Evolutionary conservation across 2,888 invertebrate species (phyloP).

Genomic region (Heliconius aoede): DNA sequence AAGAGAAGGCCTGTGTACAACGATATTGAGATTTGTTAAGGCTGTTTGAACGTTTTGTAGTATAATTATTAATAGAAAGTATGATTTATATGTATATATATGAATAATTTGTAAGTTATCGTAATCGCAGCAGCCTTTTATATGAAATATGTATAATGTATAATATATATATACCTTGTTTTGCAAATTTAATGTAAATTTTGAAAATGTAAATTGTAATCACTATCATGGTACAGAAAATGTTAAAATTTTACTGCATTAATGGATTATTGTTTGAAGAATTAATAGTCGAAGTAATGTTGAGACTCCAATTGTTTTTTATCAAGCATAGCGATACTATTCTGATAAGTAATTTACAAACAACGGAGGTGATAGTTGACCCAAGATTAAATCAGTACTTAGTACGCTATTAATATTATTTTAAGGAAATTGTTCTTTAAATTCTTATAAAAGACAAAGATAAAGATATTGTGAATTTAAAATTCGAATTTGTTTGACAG

Average conservation of each 20-base stretch:
- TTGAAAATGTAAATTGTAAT: too few relatives aligned
- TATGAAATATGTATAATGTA: not conserved
- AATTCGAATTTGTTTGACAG: not conserved
- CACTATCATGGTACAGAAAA: not conserved
- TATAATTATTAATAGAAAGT: not conserved
- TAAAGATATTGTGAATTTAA: not conserved
- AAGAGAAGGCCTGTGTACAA: not conserved
- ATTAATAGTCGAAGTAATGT: not conserved
- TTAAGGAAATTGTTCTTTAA: not conserved
- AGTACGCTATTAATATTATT: not conserved
- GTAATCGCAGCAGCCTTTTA: not conserved
- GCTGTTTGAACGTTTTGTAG: not conserved
- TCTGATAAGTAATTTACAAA: conserved; percentile 36
- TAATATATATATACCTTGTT: too few relatives aligned
- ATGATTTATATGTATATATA: not conserved
- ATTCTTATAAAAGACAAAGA: not conserved
- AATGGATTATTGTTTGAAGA: not conserved
- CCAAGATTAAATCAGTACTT: not conserved
- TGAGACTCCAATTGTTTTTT: conserved; percentile 34
- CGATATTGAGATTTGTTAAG: conserved; percentile 3
- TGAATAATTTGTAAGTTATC: not conserved
- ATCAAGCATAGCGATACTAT: conserved; percentile 36
- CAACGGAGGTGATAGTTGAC: not conserved
- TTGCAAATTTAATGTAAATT: too few relatives aligned
- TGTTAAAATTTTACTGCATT: not conserved